Percentiles rank a stretch among this genome's conserved stretches.
Conservation (phyloP, 1,140 invertebrate species). For the Eueides isabella region DNA sequence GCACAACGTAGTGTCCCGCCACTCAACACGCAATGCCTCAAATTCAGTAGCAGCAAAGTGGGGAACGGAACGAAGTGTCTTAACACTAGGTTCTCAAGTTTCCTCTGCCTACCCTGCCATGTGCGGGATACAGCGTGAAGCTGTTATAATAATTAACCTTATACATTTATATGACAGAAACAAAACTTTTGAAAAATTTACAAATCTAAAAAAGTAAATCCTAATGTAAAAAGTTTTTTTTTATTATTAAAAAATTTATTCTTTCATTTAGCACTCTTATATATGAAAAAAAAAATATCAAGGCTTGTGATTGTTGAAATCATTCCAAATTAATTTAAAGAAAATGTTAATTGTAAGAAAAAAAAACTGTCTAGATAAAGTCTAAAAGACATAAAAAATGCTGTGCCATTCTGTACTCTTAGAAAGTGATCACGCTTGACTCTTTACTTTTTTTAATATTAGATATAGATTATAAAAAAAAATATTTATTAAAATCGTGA, state of each 20-base stretch:
- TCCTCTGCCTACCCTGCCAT: too few species aligned
- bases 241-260: neutral
- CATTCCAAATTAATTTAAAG: slow-evolving; percentile 61
- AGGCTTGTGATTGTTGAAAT: slow-evolving; percentile 71
- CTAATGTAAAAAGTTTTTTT: too few species aligned
- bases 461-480: slow-evolving; percentile 18
- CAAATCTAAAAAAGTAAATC: too few species aligned
- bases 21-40: too few species aligned
- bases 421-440: slow-evolving; percentile 11
- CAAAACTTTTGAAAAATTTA: too few species aligned
- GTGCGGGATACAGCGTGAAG: too few species aligned
- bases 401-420: slow-evolving; percentile 39
- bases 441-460: slow-evolving; percentile 21
- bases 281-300: slow-evolving; percentile 31
- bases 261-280: slow-evolving; percentile 2
- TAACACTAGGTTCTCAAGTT: too few species aligned
- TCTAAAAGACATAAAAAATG: slow-evolving; percentile 38
- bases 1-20: too few species aligned
- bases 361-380: neutral
- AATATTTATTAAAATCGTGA: slow-evolving; percentile 3
- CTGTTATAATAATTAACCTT: too few species aligned
- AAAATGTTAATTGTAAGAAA: slow-evolving; percentile 17
- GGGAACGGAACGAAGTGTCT: too few species aligned
- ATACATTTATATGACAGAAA: too few species aligned
- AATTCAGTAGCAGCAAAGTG: too few species aligned